These are phyloP conservation scores for Nyctibius grandis DNA, from an alignment of 2,797 vertebrate genomes.

Conservation along the genomic window DNA sequence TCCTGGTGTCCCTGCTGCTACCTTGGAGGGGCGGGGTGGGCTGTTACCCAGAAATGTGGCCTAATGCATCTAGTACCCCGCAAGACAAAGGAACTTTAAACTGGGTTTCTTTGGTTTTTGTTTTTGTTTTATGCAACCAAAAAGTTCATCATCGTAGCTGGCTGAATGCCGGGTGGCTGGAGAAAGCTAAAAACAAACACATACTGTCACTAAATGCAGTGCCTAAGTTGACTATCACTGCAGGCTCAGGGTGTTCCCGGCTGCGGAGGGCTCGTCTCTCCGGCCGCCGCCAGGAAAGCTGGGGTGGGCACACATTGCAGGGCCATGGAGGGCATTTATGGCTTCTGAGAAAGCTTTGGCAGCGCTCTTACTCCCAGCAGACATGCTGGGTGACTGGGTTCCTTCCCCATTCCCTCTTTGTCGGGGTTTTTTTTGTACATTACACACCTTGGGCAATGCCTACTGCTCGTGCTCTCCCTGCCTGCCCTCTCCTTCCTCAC, in stretches of 20 bases:
- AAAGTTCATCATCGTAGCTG: background rate
- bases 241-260: background rate
- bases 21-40: rapidly evolving
- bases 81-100: rapidly evolving
- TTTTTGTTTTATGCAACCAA: background rate
- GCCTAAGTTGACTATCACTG: rapidly evolving
- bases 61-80: rapidly evolving
- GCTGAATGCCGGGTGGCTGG: background rate
- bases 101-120: background rate
- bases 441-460: rapidly evolving
- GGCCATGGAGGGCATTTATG: rapidly evolving
- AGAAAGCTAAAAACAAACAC: background rate
- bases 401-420: background rate
- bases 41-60: rapidly evolving
- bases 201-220: rapidly evolving
- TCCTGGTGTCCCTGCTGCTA: too few species aligned
- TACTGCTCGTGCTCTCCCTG: rapidly evolving
- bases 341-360: background rate
- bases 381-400: rapidly evolving
- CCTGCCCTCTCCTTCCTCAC: background rate
- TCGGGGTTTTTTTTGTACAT: rapidly evolving
- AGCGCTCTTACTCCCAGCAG: background rate
- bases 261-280: rapidly evolving
- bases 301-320: background rate
- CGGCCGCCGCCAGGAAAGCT: background rate